A percentile compares a stretch with the other conserved stretches of the same genome.
phyloP scores from a whole-genome alignment of 2,888 invertebrate genomes.

The Cecidostiba fungosa region DNA sequence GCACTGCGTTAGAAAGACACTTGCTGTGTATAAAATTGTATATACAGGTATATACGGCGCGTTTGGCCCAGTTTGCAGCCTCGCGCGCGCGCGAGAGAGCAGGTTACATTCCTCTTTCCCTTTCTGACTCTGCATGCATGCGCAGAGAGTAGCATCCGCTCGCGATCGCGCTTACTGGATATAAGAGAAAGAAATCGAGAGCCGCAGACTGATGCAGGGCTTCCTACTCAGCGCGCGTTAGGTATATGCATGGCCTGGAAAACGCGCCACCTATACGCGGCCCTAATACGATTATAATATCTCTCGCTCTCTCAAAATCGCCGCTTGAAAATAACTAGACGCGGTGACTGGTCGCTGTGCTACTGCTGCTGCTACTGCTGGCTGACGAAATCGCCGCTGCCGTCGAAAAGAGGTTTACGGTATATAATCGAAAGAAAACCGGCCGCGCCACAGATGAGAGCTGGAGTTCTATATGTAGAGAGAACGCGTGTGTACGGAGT shows the following conservation, averaged over 20 bases:
- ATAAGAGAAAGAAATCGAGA: background rate
- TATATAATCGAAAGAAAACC: conserved; percentile 19
- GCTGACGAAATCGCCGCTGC: conserved; percentile 36
- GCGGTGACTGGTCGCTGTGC: conserved; percentile 14
- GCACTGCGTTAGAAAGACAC: too few species aligned
- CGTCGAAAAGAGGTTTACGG: conserved; percentile 42
- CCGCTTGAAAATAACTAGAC: background rate
- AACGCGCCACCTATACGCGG: background rate
- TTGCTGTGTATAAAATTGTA: too few species aligned
- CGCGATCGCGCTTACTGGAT: background rate
- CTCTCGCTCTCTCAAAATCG: conserved; percentile 17
- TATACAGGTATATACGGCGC: too few species aligned
- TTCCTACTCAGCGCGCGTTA: background rate
- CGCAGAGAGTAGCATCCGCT: too few species aligned
- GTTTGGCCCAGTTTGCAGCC: conserved; percentile 18
- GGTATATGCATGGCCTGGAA: conserved; percentile 41
- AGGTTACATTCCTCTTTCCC: conserved; percentile 16
- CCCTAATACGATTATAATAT: conserved; percentile 40
- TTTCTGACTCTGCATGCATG: conserved; percentile 4
- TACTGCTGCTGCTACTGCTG: background rate
- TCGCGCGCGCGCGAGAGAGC: background rate
- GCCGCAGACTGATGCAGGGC: background rate
- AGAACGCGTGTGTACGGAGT: background rate
- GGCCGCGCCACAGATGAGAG: conserved; percentile 13
- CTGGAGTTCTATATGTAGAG: background rate